Conservation (phyloP, 2,888 invertebrate genomes). For the Crocallis elinguaria region DNA sequence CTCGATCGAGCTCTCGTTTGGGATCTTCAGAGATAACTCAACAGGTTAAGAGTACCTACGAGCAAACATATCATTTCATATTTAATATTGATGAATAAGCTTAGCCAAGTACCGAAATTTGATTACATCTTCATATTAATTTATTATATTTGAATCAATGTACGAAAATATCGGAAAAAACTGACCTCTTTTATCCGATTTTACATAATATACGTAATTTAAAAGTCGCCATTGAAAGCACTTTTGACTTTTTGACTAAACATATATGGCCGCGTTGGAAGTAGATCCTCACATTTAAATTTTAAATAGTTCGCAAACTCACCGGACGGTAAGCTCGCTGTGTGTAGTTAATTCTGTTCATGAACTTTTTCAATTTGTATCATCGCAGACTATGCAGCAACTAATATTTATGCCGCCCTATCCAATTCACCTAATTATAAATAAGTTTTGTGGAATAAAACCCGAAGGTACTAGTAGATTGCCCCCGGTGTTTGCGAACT, state of each 20-base stretch:
- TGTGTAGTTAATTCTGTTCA: conserved; percentile 61
- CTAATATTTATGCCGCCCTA: conserved; percentile 44
- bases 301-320: conserved; percentile 42
- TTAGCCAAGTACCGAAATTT: too few relatives aligned
- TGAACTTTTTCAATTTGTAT: conserved; percentile 71
- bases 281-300: conserved; percentile 29
- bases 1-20: conserved; percentile 11
- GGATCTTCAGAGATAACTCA: not conserved
- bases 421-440: conserved; percentile 40
- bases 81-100: too few relatives aligned
- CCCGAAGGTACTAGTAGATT: conserved; percentile 1
- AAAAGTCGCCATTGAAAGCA: not conserved
- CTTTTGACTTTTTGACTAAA: not conserved
- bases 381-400: conserved; percentile 41
- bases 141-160: too few relatives aligned
- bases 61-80: too few relatives aligned
- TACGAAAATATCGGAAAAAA: too few relatives aligned
- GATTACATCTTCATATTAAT: too few relatives aligned
- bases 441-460: conserved; percentile 26
- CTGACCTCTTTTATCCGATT: not conserved
- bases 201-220: not conserved
- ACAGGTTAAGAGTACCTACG: too few relatives aligned
- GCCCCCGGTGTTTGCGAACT: conserved; percentile 13
- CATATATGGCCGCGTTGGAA: not conserved
- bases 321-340: conserved; percentile 37